Conservation (phyloP, 2,797 vertebrate species). For the Lindbergichthys nudifrons region DNA sequence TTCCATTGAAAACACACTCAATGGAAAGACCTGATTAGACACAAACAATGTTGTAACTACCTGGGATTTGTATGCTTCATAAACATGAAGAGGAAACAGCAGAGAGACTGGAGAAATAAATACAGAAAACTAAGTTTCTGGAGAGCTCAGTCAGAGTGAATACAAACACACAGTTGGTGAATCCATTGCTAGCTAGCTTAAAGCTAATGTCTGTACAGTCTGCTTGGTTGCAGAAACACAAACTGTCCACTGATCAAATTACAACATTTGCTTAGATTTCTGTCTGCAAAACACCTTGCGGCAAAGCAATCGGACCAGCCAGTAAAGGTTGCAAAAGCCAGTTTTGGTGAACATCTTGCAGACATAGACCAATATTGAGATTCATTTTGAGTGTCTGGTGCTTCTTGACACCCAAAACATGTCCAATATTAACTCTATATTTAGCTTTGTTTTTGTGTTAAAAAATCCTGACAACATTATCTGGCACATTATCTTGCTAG, state of each 20-base stretch:
- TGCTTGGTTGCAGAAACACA: neutral
- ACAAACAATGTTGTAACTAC: neutral
- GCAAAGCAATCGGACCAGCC: neutral
- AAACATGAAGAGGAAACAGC: neutral
- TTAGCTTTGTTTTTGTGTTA: constrained; percentile 4
- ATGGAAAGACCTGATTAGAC: neutral
- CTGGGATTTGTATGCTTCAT: neutral
- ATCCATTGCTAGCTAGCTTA: neutral
- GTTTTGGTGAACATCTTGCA: neutral
- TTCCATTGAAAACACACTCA: neutral
- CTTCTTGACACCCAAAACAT: neutral
- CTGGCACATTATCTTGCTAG: neutral
- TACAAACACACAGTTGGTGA: neutral
- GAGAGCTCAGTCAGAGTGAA: neutral
- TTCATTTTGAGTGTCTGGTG: neutral
- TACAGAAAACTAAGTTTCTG: neutral
- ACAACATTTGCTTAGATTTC: neutral
- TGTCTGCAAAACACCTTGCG: neutral
- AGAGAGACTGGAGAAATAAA: neutral
- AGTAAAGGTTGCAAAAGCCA: neutral
- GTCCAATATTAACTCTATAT: neutral
- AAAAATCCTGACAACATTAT: neutral
- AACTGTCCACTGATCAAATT: neutral
- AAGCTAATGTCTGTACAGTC: neutral
- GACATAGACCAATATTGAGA: neutral